A percentile compares a stretch with the other conserved stretches of the same genome.
phyloP scores from a whole-genome alignment of 2,888 invertebrate species.

The Ochropleura plecta region DNA sequence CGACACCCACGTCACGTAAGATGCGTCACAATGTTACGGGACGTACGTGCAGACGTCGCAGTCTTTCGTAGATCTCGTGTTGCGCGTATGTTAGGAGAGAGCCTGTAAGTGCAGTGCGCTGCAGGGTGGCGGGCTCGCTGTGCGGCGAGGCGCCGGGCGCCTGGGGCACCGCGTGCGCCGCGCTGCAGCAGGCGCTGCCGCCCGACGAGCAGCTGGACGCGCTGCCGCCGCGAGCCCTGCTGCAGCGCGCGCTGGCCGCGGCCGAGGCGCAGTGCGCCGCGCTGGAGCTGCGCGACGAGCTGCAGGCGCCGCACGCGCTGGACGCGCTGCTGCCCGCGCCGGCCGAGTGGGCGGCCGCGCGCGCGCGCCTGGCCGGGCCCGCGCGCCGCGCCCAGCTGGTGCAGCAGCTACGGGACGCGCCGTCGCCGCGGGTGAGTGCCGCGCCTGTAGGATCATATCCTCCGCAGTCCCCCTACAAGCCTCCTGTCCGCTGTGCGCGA shows the following conservation, averaged over 20 bases:
- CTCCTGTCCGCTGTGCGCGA: constrained; percentile 18
- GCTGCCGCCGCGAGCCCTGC: constrained; percentile 61
- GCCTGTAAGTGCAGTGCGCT: too few relatives aligned
- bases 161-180: constrained; percentile 60
- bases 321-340: constrained; percentile 70
- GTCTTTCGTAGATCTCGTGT: too few relatives aligned
- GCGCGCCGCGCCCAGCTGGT: constrained; percentile 38
- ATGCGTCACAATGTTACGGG: too few relatives aligned
- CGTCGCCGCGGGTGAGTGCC: constrained; percentile 19
- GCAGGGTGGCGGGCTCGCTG: constrained; percentile 50
- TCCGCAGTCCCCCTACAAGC: too few relatives aligned
- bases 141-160: constrained; percentile 50
- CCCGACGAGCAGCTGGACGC: constrained; percentile 58
- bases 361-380: constrained; percentile 32
- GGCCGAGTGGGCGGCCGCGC: constrained; percentile 57
- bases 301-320: constrained; percentile 31
- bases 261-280: constrained; percentile 71
- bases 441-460: constrained; percentile 67
- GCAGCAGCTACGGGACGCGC: constrained; percentile 43
- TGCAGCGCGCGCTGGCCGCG: constrained; percentile 65
- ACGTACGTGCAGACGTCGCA: too few relatives aligned
- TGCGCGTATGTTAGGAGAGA: too few relatives aligned
- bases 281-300: constrained; percentile 60
- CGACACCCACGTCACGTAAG: too few relatives aligned
- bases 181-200: constrained; percentile 51